Evolutionary conservation across 2,113 vertebrate genomes (phyloP).

Genomic region (Chunga burmeisteri): DNA sequence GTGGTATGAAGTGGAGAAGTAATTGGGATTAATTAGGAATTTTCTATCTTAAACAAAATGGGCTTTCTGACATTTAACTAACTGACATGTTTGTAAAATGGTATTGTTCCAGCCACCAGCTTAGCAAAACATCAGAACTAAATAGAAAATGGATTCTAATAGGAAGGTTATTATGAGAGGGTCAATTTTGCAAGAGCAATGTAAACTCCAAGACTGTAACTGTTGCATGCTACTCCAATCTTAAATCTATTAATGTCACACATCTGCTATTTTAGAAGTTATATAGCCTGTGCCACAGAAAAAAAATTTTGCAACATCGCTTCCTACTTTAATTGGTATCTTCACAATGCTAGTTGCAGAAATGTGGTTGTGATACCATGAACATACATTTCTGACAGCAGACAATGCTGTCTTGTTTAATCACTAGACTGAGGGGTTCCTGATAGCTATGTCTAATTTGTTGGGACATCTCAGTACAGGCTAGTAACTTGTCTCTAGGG

Average conservation of each 20-base stretch:
- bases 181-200: accelerated
- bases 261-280: not conserved
- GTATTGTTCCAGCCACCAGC: not conserved
- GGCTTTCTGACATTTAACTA: not conserved
- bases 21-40: conserved; percentile 18
- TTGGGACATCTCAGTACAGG: not conserved
- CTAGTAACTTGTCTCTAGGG: not conserved
- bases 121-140: not conserved
- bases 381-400: not conserved
- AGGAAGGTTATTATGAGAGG: not conserved
- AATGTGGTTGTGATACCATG: not conserved
- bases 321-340: not conserved
- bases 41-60: not conserved
- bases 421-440: not conserved
- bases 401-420: not conserved
- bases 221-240: not conserved
- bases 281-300: not conserved
- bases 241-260: not conserved
- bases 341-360: not conserved
- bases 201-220: not conserved
- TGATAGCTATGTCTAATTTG: conserved; percentile 5
- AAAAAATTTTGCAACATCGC: not conserved
- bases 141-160: not conserved
- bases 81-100: not conserved
- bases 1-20: not conserved